phyloP scores from a whole-genome alignment of 1,140 invertebrate genomes.

The Drosophila sechellia region DNA sequence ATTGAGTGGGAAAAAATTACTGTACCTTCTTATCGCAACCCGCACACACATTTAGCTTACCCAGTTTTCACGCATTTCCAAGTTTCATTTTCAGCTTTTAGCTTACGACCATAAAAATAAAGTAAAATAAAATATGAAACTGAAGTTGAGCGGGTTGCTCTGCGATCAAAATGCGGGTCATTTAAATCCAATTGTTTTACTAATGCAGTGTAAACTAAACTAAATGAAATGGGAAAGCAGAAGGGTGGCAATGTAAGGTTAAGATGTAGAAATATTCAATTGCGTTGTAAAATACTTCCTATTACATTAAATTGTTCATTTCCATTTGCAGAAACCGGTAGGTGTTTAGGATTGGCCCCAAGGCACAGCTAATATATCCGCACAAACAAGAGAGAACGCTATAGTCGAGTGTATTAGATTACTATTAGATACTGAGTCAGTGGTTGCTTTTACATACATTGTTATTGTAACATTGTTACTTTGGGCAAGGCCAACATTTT shows the following conservation, averaged over 20 bases:
- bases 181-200: slow-evolving; percentile 68
- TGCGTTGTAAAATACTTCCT: not conserved
- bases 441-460: no score
- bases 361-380: not conserved
- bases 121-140: slow-evolving; percentile 73
- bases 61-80: slow-evolving; percentile 43
- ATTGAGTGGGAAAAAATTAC: slow-evolving; percentile 45
- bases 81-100: slow-evolving; percentile 47
- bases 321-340: no score
- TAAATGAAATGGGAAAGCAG: not conserved
- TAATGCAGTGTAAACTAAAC: slow-evolving; percentile 30
- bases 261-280: slow-evolving; percentile 2
- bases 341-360: not conserved
- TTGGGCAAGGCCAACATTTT: no score
- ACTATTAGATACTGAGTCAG: no score
- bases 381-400: no score
- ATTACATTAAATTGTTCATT: not conserved
- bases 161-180: slow-evolving; percentile 64
- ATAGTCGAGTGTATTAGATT: no score
- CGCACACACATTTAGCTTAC: slow-evolving; percentile 33
- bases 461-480: no score
- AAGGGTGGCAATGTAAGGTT: slow-evolving; percentile 12
- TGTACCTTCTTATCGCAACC: slow-evolving; percentile 58
- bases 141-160: slow-evolving; percentile 50
- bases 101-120: slow-evolving; percentile 60